A percentile compares a stretch with the other conserved stretches of the same genome.
Conservation (phyloP, 2,113 vertebrate species). For the Nipponia nippon region DNA sequence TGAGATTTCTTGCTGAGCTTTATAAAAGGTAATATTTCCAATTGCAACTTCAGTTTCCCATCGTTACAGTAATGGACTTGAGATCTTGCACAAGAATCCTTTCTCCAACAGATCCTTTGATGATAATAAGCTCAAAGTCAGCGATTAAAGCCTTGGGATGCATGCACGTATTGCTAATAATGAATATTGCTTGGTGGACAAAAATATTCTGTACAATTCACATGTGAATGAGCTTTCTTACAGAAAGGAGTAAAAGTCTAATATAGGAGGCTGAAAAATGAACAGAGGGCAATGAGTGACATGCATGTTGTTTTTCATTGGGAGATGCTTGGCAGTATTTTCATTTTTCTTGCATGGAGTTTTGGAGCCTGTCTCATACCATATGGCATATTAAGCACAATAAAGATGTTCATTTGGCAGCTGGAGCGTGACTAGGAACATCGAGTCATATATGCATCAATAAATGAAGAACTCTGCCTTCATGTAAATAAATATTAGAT, state of each 20-base stretch:
- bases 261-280: constrained; percentile 28
- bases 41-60: neutral
- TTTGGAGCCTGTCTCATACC: constrained; percentile 54
- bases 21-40: neutral
- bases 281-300: neutral
- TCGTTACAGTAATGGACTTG: neutral
- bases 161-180: neutral
- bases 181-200: neutral
- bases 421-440: constrained; percentile 56
- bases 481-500: constrained; percentile 41
- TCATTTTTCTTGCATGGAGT: constrained; percentile 4
- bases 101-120: neutral
- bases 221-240: neutral
- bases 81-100: neutral
- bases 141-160: neutral
- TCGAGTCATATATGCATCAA: constrained; percentile 40
- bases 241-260: neutral
- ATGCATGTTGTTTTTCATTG: constrained; percentile 11
- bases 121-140: neutral
- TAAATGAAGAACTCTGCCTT: constrained; percentile 44
- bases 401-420: constrained; percentile 74
- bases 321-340: constrained; percentile 51
- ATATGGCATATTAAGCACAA: constrained; percentile 67
- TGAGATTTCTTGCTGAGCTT: neutral
- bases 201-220: neutral